phyloP scores from a whole-genome alignment of 2,888 invertebrate species.

The Frankliniella fusca region DNA sequence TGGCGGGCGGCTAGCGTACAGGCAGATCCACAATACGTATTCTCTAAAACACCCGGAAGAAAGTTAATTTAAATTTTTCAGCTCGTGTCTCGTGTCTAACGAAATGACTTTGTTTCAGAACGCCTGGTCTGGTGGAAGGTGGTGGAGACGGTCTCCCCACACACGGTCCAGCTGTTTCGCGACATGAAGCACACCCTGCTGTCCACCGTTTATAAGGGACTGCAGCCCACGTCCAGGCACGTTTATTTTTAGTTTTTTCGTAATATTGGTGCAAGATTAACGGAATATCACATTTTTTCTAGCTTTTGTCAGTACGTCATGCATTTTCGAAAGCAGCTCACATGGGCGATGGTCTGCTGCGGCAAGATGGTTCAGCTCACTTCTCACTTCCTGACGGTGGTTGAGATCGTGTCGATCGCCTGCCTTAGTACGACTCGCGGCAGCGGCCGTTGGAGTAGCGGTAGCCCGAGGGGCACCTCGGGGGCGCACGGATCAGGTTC shows the following conservation, averaged over 20 bases:
- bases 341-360: too few species aligned
- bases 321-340: too few species aligned
- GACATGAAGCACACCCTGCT: constrained; percentile 50
- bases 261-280: neutral
- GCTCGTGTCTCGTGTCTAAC: too few species aligned
- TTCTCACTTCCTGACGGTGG: too few species aligned
- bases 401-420: neutral
- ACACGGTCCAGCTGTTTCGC: constrained; percentile 42
- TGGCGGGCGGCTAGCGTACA: too few species aligned
- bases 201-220: constrained; percentile 63
- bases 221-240: constrained; percentile 42
- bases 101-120: constrained; percentile 42
- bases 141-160: constrained; percentile 45
- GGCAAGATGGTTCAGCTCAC: too few species aligned
- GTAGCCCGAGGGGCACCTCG: neutral
- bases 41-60: too few species aligned
- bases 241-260: neutral
- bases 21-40: too few species aligned
- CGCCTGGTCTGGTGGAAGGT: constrained; percentile 49
- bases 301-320: too few species aligned
- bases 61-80: too few species aligned
- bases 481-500: neutral
- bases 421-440: neutral
- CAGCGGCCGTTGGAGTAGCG: neutral
- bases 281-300: too few species aligned